These are phyloP conservation scores for Tethea ocularis DNA, from an alignment of 2,888 invertebrate genomes.

Conservation along the genomic window DNA sequence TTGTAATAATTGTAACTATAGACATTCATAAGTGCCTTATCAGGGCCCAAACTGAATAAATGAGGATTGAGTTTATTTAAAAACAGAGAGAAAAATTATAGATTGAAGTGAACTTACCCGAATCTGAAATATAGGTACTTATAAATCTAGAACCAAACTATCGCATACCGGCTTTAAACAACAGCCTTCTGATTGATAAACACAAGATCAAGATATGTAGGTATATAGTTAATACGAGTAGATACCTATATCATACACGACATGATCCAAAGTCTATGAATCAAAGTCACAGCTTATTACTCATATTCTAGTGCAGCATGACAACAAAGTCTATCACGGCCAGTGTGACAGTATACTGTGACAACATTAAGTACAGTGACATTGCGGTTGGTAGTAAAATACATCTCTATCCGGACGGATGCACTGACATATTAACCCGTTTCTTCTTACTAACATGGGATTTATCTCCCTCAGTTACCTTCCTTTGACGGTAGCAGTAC, in stretches of 20 bases:
- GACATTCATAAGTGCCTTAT: too few relatives aligned
- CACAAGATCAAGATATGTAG: not conserved
- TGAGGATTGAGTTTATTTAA: too few relatives aligned
- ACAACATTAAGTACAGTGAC: not conserved
- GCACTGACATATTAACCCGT: slow-evolving; percentile 27
- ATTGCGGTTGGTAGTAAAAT: not conserved
- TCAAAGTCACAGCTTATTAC: not conserved
- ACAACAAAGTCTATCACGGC: not conserved
- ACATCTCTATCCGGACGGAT: not conserved
- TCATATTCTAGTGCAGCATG: not conserved
- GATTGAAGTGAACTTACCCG: too few relatives aligned
- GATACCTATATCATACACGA: too few relatives aligned
- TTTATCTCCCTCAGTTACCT: not conserved
- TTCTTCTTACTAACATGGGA: slow-evolving; percentile 30
- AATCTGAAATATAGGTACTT: not conserved
- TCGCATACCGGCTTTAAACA: not conserved
- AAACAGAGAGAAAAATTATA: too few relatives aligned
- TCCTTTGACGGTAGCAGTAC: not conserved
- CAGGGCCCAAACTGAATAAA: too few relatives aligned
- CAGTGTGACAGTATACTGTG: not conserved
- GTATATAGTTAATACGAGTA: too few relatives aligned
- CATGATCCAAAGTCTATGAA: not conserved
- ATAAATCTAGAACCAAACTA: not conserved
- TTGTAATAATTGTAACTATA: too few relatives aligned
- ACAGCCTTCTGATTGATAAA: not conserved